Conservation (phyloP, 2,888 invertebrate species). For the Phortica okadai region DNA sequence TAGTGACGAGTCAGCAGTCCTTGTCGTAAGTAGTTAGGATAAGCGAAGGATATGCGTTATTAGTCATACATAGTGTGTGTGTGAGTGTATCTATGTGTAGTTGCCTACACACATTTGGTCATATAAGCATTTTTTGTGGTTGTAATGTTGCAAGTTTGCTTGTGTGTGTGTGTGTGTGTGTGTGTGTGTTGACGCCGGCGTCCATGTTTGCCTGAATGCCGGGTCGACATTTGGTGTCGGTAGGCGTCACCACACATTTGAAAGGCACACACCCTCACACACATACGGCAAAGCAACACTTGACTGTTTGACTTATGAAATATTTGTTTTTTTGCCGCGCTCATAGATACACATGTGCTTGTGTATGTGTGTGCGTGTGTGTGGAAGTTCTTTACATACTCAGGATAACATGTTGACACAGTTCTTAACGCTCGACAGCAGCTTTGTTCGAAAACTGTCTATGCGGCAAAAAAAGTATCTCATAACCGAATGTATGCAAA, state of each 20-base stretch:
- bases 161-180: conserved; percentile 3
- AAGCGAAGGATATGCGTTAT: conserved; percentile 33
- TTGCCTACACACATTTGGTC: neutral
- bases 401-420: conserved; percentile 22
- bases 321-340: neutral
- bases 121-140: neutral
- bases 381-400: conserved; percentile 20
- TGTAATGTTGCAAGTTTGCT: neutral
- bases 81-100: neutral
- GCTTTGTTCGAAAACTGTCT: conserved; percentile 11
- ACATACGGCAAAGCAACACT: neutral
- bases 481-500: neutral
- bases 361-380: neutral
- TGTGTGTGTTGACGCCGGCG: neutral
- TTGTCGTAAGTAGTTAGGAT: conserved; percentile 13
- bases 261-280: conserved; percentile 17
- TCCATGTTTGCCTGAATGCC: conserved; percentile 13
- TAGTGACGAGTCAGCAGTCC: conserved; percentile 8
- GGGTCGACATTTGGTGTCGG: neutral
- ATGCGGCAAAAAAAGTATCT: neutral
- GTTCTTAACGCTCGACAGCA: conserved; percentile 10
- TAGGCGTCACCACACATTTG: neutral
- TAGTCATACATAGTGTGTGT: conserved; percentile 16
- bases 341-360: too few species aligned
- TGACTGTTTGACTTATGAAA: conserved; percentile 18